Base-by-base conservation (phyloP, 1,140 invertebrate genomes). In the Venturia canescens region DNA sequence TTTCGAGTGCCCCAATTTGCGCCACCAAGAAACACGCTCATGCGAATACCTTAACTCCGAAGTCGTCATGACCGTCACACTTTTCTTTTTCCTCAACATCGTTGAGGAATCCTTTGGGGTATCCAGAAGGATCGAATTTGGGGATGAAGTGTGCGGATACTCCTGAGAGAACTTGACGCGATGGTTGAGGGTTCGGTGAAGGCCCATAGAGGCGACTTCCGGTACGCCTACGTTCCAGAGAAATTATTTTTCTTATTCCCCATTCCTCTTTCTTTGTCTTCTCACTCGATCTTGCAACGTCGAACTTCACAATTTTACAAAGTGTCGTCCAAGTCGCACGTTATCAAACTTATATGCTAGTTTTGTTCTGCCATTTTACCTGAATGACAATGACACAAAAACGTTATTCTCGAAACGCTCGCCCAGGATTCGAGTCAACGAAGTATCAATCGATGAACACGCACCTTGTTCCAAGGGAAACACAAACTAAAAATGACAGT, bases 171-270 rank as follows among this genome's bases (percentile, higher is more conserved):
- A 26, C 2, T 6, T 18, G 11, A 16, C 16, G 13, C 23, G 23
- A 63, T 21, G 18, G n/a, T n/a, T 4, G n/a, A 4, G n/a, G 3
- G 27, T 26, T 7, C 60, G 60, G 26, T 63, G 29, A 69, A 29
- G 18, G 31, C 21, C 29, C 31, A 63, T 27, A 13, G 7, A 63
- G 27, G 29, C 15, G 66, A 69, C 66, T 34, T 69, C 66, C 66
- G 66, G 66, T 69, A 69, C 66, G 66, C 66, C 66, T 69, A 69
- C 66, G 13, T 27, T 29, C 0, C 31, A 27, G 66, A 69, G 66
- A 69, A 29, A 31, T 69, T 31, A 6, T 63, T 3, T 63, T 13
- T 23, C 60, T 63, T 23, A 9, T 63, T 63, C 13, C 18, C 27
- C 31, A 27, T 69, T 6, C 1, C 23, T 6, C 60, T 27, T 13